Evolutionary conservation across 1,140 invertebrate genomes (phyloP), one percentile per base, ranked within the genome.

Genomic region (Solenopsis invicta): DNA sequence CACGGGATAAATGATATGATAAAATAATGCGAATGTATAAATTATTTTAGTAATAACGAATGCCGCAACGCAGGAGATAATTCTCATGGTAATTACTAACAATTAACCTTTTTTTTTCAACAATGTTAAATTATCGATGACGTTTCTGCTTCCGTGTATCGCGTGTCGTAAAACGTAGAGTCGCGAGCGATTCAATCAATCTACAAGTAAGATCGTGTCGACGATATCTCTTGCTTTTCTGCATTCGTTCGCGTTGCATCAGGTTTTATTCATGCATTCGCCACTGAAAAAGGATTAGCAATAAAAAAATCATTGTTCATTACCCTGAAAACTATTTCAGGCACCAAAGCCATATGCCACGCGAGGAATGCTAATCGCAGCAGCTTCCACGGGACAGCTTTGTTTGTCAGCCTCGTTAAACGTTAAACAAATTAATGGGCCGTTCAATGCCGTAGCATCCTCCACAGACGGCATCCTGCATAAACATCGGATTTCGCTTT

Each of bases 311-410:
- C 54, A 48, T 37, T n/a, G 66, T 21, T 69, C 12, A 59, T 82
- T 82, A 82, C 21, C 34, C 62, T 81, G 41, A 45, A 69, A 81
- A 81, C 50, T 81, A 81, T 80, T 80, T 67, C 45, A 80, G 9
- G 4, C 62, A 41, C 29, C 48, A 18, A 24, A 80, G 77, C 34
- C 37, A 59, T 34, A 24, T 69, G 77, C 34, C 37, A 59, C 21
- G 41, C 41, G 8, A 1, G 5, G 66, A 56, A 81, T 71, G 54
- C 21, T 29, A 24, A 81, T 45, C 52, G 24, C 50, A 37, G 24
- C 50, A 37, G 13, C 52, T 54, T 74, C 71, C 24, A 21, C 48
- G 67, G 16, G 50, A 29, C 37, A 48, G 12, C 34, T 48, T 80
- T 67, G 29, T 80, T 80, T 69, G 50, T 45, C 64, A 41, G 78